phyloP scores from a whole-genome alignment of 2,888 invertebrate genomes.

The Lydus trimaculatus region DNA sequence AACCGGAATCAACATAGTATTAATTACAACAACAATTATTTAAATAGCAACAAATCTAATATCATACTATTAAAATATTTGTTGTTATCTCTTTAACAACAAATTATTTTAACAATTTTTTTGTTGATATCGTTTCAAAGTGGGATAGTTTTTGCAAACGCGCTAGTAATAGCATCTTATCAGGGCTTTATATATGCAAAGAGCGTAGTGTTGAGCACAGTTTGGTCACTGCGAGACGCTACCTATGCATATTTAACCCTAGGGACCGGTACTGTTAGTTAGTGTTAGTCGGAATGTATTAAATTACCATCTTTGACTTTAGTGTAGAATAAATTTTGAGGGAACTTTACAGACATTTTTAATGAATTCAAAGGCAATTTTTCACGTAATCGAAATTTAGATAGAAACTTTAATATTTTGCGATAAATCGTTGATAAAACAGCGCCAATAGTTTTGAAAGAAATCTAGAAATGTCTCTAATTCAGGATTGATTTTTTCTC shows the following conservation, averaged over 20 bases:
- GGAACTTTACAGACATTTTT: background rate
- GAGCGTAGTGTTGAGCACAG: constrained; percentile 22
- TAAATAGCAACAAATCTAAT: background rate
- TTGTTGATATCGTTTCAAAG: background rate
- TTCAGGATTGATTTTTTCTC: too few species aligned
- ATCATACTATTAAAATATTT: too few species aligned
- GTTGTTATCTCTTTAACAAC: too few species aligned
- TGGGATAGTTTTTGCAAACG: background rate
- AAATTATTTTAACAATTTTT: background rate
- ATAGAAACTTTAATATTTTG: too few species aligned
- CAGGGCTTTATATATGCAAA: constrained; percentile 22
- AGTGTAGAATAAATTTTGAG: background rate
- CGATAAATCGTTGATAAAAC: too few species aligned
- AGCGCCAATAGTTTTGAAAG: too few species aligned
- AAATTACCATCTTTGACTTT: background rate
- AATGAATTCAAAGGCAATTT: too few species aligned
- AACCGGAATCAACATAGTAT: constrained; percentile 24
- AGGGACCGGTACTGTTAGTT: background rate
- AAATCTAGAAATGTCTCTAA: too few species aligned
- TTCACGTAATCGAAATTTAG: too few species aligned
- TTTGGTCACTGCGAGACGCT: constrained; percentile 24
- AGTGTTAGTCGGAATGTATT: background rate
- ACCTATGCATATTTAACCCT: constrained; percentile 27
- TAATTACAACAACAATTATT: constrained; percentile 7
- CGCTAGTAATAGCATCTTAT: background rate